These are phyloP conservation scores for Chouioia cunea DNA, from an alignment of 2,888 invertebrate genomes.

Conservation along the genomic window DNA sequence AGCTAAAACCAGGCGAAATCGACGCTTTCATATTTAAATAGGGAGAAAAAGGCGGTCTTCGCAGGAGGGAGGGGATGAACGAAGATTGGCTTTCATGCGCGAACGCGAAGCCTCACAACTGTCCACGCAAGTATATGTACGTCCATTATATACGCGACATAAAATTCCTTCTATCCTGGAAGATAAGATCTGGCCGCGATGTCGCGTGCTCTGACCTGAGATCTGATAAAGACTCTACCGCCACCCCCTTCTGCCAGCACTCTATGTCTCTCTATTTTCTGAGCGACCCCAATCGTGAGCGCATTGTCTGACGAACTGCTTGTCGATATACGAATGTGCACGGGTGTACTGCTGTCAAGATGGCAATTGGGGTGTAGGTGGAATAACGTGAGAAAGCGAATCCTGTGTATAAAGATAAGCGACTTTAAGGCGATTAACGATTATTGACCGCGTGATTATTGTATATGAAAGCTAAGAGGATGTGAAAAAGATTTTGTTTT, in stretches of 20 bases:
- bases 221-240: conserved; percentile 63
- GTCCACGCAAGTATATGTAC: conserved; percentile 40
- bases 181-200: conserved; percentile 63
- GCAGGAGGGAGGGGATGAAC: conserved; percentile 12
- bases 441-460: too few species aligned
- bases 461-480: too few species aligned
- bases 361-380: conserved; percentile 22
- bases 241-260: conserved; percentile 46
- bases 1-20: conserved; percentile 22
- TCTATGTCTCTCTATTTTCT: conserved; percentile 41
- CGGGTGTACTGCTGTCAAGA: conserved; percentile 19
- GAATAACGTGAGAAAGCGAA: not conserved
- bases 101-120: conserved; percentile 33
- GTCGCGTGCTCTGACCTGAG: conserved; percentile 66
- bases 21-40: conserved; percentile 44
- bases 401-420: too few species aligned
- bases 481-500: too few species aligned
- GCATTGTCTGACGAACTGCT: conserved; percentile 55
- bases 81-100: conserved; percentile 42
- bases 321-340: conserved; percentile 53
- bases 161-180: conserved; percentile 65
- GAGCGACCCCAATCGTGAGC: conserved; percentile 60
- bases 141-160: conserved; percentile 64
- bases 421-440: too few species aligned
- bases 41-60: conserved; percentile 27